Conservation (phyloP, 2,888 invertebrate genomes). For the Trachelus tabidus region DNA sequence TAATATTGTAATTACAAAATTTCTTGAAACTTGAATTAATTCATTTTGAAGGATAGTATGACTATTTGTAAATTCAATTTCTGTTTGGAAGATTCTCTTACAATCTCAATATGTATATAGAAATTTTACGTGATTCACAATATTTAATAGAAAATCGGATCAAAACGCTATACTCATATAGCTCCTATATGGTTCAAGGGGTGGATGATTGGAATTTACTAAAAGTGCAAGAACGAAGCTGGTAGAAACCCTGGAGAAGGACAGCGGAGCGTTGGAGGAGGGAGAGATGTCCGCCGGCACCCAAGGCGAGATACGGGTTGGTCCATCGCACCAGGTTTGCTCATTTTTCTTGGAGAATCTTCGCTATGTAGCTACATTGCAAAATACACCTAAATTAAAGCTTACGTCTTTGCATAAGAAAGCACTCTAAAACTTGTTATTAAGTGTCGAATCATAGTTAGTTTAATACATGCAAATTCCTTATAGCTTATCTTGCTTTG, state of each 20-base stretch:
- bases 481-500: neutral
- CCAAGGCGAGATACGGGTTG: constrained; percentile 83
- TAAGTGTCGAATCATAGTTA: neutral
- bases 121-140: neutral
- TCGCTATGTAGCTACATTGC: constrained; percentile 58
- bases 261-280: constrained; percentile 65
- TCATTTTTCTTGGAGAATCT: constrained; percentile 30
- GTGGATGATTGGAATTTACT: constrained; percentile 63
- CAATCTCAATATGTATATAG: neutral
- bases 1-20: neutral
- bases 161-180: constrained; percentile 32
- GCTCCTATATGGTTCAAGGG: constrained; percentile 59
- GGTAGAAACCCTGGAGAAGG: constrained; percentile 65
- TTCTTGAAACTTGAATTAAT: neutral
- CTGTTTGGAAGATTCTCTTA: neutral
- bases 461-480: neutral
- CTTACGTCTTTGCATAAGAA: constrained; percentile 40
- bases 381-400: constrained; percentile 57
- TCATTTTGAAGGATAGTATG: neutral
- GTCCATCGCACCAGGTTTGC: constrained; percentile 79
- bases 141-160: neutral
- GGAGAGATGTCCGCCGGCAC: constrained; percentile 73
- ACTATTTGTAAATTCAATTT: neutral
- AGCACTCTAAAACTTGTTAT: neutral
- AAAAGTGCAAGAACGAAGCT: constrained; percentile 61